These are phyloP conservation scores for Porphyrio hochstetteri DNA, from an alignment of 2,113 vertebrate species.

Conservation along the genomic window DNA sequence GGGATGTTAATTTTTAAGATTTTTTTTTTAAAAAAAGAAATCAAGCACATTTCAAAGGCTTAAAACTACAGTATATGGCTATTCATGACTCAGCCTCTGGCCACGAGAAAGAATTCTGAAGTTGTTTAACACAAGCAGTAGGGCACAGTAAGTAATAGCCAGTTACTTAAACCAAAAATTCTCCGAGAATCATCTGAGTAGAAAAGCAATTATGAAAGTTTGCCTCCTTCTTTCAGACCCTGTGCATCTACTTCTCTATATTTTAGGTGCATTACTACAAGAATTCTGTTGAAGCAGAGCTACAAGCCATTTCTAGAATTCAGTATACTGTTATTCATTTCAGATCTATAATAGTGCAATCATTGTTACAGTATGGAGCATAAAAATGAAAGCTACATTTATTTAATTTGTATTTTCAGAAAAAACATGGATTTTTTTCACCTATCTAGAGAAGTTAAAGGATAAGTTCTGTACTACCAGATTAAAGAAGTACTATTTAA, in stretches of 20 bases:
- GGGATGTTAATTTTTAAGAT: not conserved
- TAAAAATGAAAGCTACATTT: not conserved
- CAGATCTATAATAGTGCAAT: not conserved
- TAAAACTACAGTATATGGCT: not conserved
- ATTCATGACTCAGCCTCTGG: not conserved
- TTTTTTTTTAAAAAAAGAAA: not conserved
- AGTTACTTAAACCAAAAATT: not conserved
- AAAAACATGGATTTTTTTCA: not conserved
- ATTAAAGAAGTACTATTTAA: not conserved
- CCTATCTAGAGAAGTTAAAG: not conserved
- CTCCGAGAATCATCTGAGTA: not conserved
- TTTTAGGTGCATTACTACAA: not conserved
- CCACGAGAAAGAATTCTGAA: not conserved
- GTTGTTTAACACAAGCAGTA: not conserved
- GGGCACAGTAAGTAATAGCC: not conserved
- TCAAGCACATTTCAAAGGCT: not conserved
- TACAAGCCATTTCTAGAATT: not conserved
- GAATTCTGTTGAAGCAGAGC: not conserved
- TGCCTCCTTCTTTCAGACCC: not conserved
- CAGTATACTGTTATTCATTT: not conserved
- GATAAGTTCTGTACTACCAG: not conserved
- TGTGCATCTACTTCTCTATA: not conserved
- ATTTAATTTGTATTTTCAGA: constrained; percentile 11
- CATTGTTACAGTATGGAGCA: not conserved
- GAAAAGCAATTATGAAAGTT: not conserved